Conservation (phyloP, 2,888 invertebrate genomes). For the Tachystola acroxantha region DNA sequence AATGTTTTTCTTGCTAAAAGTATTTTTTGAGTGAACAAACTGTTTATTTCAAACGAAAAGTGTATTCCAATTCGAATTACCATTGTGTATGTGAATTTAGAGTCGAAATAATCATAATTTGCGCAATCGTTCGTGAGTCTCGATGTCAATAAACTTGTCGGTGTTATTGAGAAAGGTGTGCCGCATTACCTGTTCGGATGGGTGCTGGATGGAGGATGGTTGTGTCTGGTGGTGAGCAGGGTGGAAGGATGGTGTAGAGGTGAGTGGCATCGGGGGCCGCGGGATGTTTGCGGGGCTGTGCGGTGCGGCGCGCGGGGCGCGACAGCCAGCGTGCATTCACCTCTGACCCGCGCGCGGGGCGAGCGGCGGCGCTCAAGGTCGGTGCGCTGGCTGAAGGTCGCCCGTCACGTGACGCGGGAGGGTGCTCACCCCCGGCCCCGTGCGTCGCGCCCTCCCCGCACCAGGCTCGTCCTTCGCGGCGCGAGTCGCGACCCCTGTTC, state of each 20-base stretch:
- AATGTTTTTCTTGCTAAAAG: conserved; percentile 60
- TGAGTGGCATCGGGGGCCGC: conserved; percentile 53
- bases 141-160: conserved; percentile 77
- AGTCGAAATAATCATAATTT: conserved; percentile 48
- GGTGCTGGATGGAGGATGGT: conserved; percentile 47
- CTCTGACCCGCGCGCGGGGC: conserved; percentile 75
- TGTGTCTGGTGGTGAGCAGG: conserved; percentile 29
- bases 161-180: conserved; percentile 76
- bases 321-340: conserved; percentile 67
- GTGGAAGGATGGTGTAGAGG: conserved; percentile 54
- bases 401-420: conserved; percentile 70
- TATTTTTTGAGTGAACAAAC: conserved; percentile 59
- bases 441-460: conserved; percentile 25
- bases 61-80: conserved; percentile 42
- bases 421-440: conserved; percentile 67
- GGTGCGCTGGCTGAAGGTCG: conserved; percentile 77
- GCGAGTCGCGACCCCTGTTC: conserved; percentile 33
- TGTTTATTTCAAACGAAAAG: conserved; percentile 36
- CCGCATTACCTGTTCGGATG: conserved; percentile 71
- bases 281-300: conserved; percentile 27
- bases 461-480: conserved; percentile 23
- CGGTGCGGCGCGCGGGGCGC: conserved; percentile 40
- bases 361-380: conserved; percentile 73
- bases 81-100: conserved; percentile 52
- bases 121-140: conserved; percentile 65